Conservation (phyloP, 1,140 invertebrate species). For the Polypedilum pembai region DNA sequence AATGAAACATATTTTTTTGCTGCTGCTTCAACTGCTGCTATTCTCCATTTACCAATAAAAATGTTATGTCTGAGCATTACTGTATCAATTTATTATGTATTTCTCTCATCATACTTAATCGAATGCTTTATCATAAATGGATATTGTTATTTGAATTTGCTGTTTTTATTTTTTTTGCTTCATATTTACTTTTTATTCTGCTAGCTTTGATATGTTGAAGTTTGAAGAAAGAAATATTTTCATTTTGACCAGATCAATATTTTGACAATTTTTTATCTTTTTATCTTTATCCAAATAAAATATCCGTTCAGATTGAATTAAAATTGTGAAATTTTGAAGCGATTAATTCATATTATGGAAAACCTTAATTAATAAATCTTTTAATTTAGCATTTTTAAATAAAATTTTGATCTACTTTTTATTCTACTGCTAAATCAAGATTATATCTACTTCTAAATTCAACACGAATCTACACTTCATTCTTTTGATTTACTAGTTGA, state of each 20-base stretch:
- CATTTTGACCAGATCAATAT: background rate
- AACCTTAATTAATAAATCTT: no score
- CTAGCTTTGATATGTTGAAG: background rate
- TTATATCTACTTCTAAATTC: no score
- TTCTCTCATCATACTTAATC: slow-evolving; percentile 26
- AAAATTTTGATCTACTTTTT: no score
- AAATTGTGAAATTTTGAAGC: no score
- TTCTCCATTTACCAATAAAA: background rate
- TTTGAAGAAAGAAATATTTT: background rate
- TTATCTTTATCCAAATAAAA: no score
- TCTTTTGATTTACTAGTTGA: no score
- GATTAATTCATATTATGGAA: no score
- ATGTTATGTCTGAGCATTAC: background rate
- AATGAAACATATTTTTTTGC: slow-evolving; percentile 14
- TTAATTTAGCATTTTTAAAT: no score
- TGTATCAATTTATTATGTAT: slow-evolving; percentile 12
- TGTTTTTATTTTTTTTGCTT: background rate
- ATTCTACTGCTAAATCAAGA: no score
- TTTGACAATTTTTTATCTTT: no score
- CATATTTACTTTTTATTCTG: background rate
- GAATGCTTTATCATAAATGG: slow-evolving; percentile 25
- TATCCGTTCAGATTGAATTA: no score
- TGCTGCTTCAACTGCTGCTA: background rate
- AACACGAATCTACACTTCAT: no score
- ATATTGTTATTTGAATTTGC: slow-evolving; percentile 18